A percentile compares a stretch with the other conserved stretches of the same genome.
Evolutionary conservation across 2,888 invertebrate species (phyloP).

Genomic region (Cartodere bifasciata): DNA sequence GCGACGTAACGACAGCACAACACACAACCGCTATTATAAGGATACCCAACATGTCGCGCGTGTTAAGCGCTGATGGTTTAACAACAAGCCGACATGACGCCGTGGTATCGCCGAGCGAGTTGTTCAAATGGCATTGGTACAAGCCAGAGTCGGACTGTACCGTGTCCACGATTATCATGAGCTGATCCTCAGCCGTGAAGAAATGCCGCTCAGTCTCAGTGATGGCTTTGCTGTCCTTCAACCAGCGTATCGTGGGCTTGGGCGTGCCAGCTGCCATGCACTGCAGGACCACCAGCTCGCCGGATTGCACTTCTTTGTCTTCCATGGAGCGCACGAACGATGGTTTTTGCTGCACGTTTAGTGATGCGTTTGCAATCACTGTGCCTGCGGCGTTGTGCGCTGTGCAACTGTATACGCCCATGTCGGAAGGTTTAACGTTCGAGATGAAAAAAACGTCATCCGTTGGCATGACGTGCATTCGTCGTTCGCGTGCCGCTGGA

Average conservation of each 20-base stretch:
- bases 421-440: slow-evolving; percentile 78
- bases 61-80: slow-evolving; percentile 43
- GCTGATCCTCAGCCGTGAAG: slow-evolving; percentile 75
- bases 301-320: slow-evolving; percentile 68
- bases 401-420: slow-evolving; percentile 87
- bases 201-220: slow-evolving; percentile 68
- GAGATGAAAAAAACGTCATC: slow-evolving; percentile 89
- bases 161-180: slow-evolving; percentile 76
- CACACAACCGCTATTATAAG: slow-evolving; percentile 83
- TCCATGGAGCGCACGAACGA: slow-evolving; percentile 77
- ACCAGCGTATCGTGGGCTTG: slow-evolving; percentile 70
- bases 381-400: slow-evolving; percentile 83
- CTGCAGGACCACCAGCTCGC: slow-evolving; percentile 75
- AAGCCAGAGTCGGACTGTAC: slow-evolving; percentile 65
- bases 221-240: slow-evolving; percentile 67
- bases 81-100: slow-evolving; percentile 62
- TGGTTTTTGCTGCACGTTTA: slow-evolving; percentile 76
- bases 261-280: slow-evolving; percentile 81
- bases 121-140: slow-evolving; percentile 84
- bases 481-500: slow-evolving; percentile 84
- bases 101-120: slow-evolving; percentile 65
- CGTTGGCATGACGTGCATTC: slow-evolving; percentile 84
- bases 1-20: slow-evolving; percentile 82
- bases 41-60: slow-evolving; percentile 73
- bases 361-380: slow-evolving; percentile 73